Conservation (phyloP, 2,888 invertebrate species). For the Diarsia brunnea region DNA sequence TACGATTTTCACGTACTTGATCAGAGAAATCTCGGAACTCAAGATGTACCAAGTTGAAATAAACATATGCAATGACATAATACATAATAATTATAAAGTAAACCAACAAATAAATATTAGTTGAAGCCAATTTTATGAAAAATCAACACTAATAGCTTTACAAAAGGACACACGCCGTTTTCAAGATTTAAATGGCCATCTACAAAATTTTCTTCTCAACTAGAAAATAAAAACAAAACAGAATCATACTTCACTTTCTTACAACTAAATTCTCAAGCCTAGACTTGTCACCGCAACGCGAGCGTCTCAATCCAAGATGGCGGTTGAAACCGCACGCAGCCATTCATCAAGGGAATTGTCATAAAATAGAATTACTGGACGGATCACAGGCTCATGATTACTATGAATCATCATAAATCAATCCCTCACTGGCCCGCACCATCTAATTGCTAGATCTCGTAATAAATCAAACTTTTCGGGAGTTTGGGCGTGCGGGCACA, state of each 20-base stretch:
- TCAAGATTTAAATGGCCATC: neutral
- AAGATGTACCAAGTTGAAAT: too few relatives aligned
- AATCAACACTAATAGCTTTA: neutral
- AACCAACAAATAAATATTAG: neutral
- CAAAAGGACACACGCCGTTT: neutral
- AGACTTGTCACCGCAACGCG: conserved; percentile 73
- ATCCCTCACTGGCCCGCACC: conserved; percentile 87
- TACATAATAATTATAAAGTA: neutral
- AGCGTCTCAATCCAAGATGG: conserved; percentile 81
- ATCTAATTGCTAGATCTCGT: conserved; percentile 85
- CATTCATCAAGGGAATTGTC: conserved; percentile 82
- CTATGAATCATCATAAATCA: conserved; percentile 89
- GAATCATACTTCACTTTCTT: conserved; percentile 11
- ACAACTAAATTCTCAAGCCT: conserved; percentile 54
- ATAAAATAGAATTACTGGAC: conserved; percentile 85
- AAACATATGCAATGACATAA: neutral
- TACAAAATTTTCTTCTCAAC: neutral
- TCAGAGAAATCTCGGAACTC: too few relatives aligned
- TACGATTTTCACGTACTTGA: too few relatives aligned
- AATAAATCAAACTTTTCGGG: conserved; percentile 88
- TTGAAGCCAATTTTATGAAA: neutral
- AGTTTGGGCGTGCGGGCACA: conserved; percentile 82
- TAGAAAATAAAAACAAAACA: conserved; percentile 18
- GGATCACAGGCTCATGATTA: conserved; percentile 86
- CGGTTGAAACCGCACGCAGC: conserved; percentile 80